Base-by-base conservation (phyloP, 2,113 vertebrate genomes). In the Hippocampus mohnikei region DNA sequence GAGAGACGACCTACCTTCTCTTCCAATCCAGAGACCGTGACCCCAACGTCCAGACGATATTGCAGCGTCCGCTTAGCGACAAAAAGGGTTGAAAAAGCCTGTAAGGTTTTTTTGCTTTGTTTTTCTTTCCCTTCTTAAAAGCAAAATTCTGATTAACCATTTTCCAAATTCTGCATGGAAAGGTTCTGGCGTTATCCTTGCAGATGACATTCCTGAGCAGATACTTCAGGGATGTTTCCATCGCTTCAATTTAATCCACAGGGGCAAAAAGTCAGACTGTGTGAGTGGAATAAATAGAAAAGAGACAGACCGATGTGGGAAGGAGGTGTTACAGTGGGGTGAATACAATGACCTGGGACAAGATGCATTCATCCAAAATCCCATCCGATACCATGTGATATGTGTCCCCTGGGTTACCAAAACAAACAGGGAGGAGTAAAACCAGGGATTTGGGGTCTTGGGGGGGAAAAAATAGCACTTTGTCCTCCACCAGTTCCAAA, bases 201-300 rank as follows among this genome's bases (percentile, higher is more conserved):
- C 6, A 21, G 50, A 74, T 66, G 59, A 84, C 78, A 80, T 91
- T 88, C 85, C 83, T 73, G 60, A 77, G 75, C 81, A 85, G 85
- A 79, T 86, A 81, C 84, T 86, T 84, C 55, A 73, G 82, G 70
- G 79, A 87, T 79, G 75, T 87, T 88, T 87, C 86, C 86, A 81
- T 75, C 67, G 78, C 23, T 84, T 63, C 59, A 53, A 67, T 77
- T 65, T 72, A 77, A 83, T 62, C 71, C 67, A 76, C 68, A 59
- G 75, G 75, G 72, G 59, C 58, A 70, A 69, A 77, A 66, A 77
- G 71, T 42, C 58, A 71, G 58, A 73, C 60, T n/a, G 58, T 8
- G n/a, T 66, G 77, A 80, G 78, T 68, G 82, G 52, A 86, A 85
- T 79, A 83, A 86, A 82, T 76, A 84, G 70, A 81, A 77, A 75